These are phyloP conservation scores for Steinernema feltiae DNA, from an alignment of 1,140 invertebrate genomes.

Conservation along the genomic window DNA sequence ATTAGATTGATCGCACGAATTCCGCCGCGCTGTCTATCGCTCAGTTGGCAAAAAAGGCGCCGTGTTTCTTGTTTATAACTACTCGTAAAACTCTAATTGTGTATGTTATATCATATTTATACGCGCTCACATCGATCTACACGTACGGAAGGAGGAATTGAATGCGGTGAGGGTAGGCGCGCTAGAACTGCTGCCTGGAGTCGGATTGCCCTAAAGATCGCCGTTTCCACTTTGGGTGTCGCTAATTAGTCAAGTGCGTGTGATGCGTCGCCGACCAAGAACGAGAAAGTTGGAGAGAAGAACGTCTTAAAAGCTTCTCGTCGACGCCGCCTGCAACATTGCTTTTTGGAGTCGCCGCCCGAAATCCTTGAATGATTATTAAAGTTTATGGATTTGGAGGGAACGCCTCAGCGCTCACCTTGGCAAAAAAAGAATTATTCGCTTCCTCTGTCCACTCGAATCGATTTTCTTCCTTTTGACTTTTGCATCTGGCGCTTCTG, in stretches of 20 bases:
- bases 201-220: background rate
- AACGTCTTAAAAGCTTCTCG: constrained; percentile 1
- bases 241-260: constrained; percentile 4
- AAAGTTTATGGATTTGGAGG: constrained; percentile 12
- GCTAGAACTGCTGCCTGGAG: no score
- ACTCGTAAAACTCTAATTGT: background rate
- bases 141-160: background rate
- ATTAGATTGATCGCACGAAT: background rate
- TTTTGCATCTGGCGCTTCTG: background rate
- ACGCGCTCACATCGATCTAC: background rate
- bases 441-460: background rate
- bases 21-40: background rate
- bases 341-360: background rate
- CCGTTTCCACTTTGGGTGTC: background rate
- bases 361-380: constrained; percentile 14
- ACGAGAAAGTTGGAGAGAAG: constrained; percentile 2
- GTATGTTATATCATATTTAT: background rate
- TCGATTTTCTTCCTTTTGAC: background rate
- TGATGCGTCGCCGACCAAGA: background rate
- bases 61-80: background rate
- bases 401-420: constrained; percentile 4
- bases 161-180: no score
- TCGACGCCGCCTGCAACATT: background rate
- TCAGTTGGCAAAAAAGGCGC: background rate
- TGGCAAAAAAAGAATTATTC: background rate